Evolutionary conservation across 2,888 invertebrate species (phyloP).

Genomic region (Apodemia mormo): DNA sequence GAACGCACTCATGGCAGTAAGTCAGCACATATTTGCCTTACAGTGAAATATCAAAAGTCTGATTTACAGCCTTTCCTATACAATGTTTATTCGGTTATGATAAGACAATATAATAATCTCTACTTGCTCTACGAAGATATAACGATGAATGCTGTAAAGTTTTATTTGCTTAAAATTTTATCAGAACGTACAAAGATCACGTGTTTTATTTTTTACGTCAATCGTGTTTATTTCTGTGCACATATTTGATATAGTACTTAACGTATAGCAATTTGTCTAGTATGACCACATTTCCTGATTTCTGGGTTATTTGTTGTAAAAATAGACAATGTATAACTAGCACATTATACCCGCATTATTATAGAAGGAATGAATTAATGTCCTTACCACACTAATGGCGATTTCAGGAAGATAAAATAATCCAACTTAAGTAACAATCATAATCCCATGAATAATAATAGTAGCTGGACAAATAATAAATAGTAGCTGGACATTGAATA

Average conservation of each 20-base stretch:
- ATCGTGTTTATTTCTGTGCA: slow-evolving; percentile 40
- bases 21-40: not conserved
- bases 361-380: not conserved
- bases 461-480: too few species aligned
- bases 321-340: not conserved
- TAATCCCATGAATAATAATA: too few species aligned
- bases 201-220: slow-evolving; percentile 46
- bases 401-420: too few species aligned
- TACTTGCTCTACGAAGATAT: not conserved
- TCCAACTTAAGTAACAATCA: too few species aligned
- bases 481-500: too few species aligned
- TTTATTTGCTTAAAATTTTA: slow-evolving; percentile 44
- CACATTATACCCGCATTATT: not conserved
- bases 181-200: slow-evolving; percentile 38
- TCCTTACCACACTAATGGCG: too few species aligned
- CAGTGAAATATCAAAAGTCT: slow-evolving; percentile 12
- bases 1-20: not conserved
- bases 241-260: slow-evolving; percentile 36
- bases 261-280: slow-evolving; percentile 10
- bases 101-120: slow-evolving; percentile 38
- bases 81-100: slow-evolving; percentile 5
- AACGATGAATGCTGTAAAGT: slow-evolving; percentile 29
- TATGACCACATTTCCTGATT: not conserved
- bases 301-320: not conserved
- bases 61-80: slow-evolving; percentile 1